These are phyloP conservation scores for Platycercus adscitus DNA, from an alignment of 2,113 vertebrate species.

Conservation along the genomic window DNA sequence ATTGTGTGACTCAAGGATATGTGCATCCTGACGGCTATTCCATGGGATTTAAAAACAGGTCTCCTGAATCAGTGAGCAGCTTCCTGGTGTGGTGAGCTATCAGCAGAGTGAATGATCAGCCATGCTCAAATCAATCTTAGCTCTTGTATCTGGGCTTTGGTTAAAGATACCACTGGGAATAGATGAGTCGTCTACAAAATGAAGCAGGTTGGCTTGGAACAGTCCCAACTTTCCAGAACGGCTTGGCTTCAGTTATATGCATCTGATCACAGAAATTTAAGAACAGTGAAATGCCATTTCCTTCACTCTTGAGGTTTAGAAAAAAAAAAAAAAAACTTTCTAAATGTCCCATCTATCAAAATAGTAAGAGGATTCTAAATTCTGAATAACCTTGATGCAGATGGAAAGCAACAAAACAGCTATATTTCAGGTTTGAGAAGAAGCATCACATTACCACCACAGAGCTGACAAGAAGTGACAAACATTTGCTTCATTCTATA, in stretches of 20 bases:
- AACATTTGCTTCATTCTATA: conserved; percentile 31
- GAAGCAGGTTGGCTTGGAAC: not conserved
- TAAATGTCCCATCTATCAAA: conserved; percentile 31
- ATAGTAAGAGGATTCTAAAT: conserved; percentile 27
- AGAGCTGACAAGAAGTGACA: conserved; percentile 59
- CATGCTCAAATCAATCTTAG: not conserved
- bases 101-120: not conserved
- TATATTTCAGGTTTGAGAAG: conserved; percentile 4
- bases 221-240: not conserved
- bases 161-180: not conserved
- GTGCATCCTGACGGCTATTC: not conserved
- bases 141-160: not conserved
- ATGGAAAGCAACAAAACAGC: conserved; percentile 18
- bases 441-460: not conserved
- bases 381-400: conserved; percentile 19
- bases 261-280: not conserved
- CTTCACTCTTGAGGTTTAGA: not conserved
- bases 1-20: not conserved
- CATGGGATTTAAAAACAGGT: not conserved
- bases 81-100: not conserved
- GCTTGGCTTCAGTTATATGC: not conserved
- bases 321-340: not conserved
- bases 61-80: not conserved
- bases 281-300: conserved; percentile 5
- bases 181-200: not conserved